Percentiles rank a stretch among this genome's conserved stretches.
These are phyloP conservation scores for Fissipunctia ypsillon DNA, from an alignment of 2,888 invertebrate genomes.

Conservation along the genomic window DNA sequence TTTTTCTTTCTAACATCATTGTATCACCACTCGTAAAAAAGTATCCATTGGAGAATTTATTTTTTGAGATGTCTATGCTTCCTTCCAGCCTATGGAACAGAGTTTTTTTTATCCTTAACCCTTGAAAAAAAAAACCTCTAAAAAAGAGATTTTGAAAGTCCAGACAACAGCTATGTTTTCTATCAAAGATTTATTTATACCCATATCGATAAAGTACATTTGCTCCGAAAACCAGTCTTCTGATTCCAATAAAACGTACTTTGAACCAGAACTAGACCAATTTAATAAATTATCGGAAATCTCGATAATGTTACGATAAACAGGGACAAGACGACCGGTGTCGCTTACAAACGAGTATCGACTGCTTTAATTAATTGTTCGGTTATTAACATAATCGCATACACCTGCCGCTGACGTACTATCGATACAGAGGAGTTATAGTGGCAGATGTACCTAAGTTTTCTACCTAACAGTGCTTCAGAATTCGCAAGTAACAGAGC, in stretches of 20 bases:
- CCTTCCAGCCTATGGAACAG: no score
- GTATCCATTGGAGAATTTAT: no score
- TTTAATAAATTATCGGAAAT: slow-evolving; percentile 54
- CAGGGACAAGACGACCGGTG: slow-evolving; percentile 53
- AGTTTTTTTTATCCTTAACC: no score
- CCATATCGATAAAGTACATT: slow-evolving; percentile 13
- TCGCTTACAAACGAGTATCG: slow-evolving; percentile 71
- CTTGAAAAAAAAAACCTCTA: no score
- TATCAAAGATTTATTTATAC: neutral
- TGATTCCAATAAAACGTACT: slow-evolving; percentile 47
- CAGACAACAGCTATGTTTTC: neutral
- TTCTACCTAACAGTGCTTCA: slow-evolving; percentile 12
- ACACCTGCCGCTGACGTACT: slow-evolving; percentile 69
- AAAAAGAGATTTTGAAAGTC: no score
- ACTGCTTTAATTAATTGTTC: slow-evolving; percentile 72
- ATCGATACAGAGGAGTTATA: slow-evolving; percentile 30
- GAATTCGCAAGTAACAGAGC: no score
- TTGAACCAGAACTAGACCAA: slow-evolving; percentile 50
- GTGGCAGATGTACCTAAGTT: slow-evolving; percentile 29
- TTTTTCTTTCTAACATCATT: no score
- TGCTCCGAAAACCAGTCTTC: slow-evolving; percentile 26
- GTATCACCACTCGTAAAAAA: no score
- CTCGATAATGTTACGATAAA: slow-evolving; percentile 56
- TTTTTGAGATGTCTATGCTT: no score
- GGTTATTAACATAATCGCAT: slow-evolving; percentile 73